phyloP scores from a whole-genome alignment of 1,140 invertebrate genomes.

The Colletes latitarsis region DNA sequence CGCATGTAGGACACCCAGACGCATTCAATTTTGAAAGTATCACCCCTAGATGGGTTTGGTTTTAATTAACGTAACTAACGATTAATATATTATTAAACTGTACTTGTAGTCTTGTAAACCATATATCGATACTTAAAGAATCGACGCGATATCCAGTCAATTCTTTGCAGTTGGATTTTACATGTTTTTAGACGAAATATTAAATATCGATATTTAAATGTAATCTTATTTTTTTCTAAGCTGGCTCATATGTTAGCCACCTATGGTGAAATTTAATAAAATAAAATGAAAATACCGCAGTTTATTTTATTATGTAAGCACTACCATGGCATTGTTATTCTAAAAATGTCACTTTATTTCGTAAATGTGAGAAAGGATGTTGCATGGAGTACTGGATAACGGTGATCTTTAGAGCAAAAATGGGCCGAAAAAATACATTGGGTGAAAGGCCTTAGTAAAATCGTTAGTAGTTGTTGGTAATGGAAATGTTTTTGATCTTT shows the following conservation, averaged over 20 bases:
- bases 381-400: too few relatives aligned
- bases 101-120: not conserved
- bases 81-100: not conserved
- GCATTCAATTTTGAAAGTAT: constrained; percentile 86
- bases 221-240: constrained; percentile 26
- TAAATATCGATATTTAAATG: constrained; percentile 9
- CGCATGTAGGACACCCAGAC: constrained; percentile 90
- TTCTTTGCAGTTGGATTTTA: not conserved
- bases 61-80: constrained; percentile 50
- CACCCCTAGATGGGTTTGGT: constrained; percentile 82
- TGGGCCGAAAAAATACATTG: too few relatives aligned
- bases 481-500: too few relatives aligned
- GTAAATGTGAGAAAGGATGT: too few relatives aligned
- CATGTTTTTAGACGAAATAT: constrained; percentile 3
- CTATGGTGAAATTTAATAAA: constrained; percentile 62
- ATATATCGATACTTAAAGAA: not conserved
- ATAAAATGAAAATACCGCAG: constrained; percentile 42
- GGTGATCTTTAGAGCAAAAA: too few relatives aligned
- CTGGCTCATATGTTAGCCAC: constrained; percentile 68
- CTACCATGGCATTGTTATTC: too few relatives aligned
- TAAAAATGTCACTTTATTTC: too few relatives aligned
- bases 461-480: too few relatives aligned
- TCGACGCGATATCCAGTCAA: not conserved
- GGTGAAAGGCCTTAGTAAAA: too few relatives aligned
- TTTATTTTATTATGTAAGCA: constrained; percentile 17